phyloP scores from a whole-genome alignment of 2,113 vertebrate genomes.

The Xiphias gladius region DNA sequence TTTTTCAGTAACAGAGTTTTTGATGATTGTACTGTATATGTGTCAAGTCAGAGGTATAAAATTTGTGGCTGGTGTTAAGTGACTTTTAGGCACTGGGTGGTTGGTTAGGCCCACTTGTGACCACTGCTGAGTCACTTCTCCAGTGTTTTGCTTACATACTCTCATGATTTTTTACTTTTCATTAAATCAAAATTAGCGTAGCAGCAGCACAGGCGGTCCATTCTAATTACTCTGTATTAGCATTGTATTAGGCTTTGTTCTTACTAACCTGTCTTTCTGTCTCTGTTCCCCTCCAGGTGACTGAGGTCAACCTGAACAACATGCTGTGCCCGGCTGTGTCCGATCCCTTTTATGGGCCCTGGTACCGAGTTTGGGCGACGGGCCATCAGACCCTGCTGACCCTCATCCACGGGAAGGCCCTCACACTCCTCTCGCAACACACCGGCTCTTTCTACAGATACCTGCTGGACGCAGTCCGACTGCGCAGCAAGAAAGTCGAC shows the following conservation, averaged over 20 bases:
- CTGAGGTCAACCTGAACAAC: constrained; percentile 99
- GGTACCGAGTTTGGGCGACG: constrained; percentile 97
- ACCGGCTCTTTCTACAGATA: constrained; percentile 85
- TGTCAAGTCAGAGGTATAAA: too few species aligned
- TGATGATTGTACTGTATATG: too few species aligned
- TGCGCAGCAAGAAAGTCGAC: constrained; percentile 94
- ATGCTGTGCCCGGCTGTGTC: constrained; percentile 99
- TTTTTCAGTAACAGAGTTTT: too few species aligned
- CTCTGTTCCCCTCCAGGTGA: constrained; percentile 82
- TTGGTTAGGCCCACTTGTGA: too few species aligned
- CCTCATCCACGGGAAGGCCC: constrained; percentile 93
- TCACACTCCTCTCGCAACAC: constrained; percentile 89
- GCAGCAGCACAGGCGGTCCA: too few species aligned
- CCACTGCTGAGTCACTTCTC: too few species aligned
- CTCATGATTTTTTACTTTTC: not conserved
- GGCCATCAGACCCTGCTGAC: constrained; percentile 97
- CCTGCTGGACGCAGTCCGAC: constrained; percentile 86
- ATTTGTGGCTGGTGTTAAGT: too few species aligned
- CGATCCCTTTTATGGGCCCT: constrained; percentile 97
- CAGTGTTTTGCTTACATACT: not conserved
- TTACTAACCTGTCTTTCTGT: not conserved
- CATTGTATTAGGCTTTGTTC: not conserved
- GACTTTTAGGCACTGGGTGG: too few species aligned
- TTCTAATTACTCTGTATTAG: constrained; percentile 9
- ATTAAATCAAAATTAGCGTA: not conserved